These are phyloP conservation scores for Tachina fera DNA, from an alignment of 2,888 invertebrate species.

Conservation along the genomic window DNA sequence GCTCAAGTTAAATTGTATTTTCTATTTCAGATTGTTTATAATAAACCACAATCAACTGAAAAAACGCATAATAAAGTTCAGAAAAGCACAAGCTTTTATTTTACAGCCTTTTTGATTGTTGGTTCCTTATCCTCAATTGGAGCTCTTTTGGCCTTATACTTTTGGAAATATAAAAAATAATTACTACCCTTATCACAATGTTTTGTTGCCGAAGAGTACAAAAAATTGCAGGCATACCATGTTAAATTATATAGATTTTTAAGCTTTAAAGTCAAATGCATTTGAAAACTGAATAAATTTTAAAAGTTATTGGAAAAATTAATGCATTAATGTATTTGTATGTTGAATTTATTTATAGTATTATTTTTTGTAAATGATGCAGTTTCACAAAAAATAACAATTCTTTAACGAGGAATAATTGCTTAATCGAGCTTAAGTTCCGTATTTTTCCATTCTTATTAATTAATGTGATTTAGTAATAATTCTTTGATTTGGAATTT, in stretches of 20 bases:
- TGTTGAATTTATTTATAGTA: not conserved
- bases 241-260: conserved; percentile 28
- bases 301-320: not conserved
- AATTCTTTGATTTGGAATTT: too few species aligned
- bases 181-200: conserved; percentile 15
- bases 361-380: too few species aligned
- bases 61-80: not conserved
- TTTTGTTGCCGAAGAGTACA: conserved; percentile 57
- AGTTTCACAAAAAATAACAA: too few species aligned
- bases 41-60: conserved; percentile 17
- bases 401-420: too few species aligned
- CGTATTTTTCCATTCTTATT: too few species aligned
- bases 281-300: conserved; percentile 17
- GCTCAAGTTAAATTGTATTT: not conserved
- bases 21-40: conserved; percentile 50
- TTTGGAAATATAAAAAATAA: conserved; percentile 60
- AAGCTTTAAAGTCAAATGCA: conserved; percentile 46
- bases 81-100: conserved; percentile 3
- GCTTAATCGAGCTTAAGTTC: too few species aligned
- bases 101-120: conserved; percentile 45
- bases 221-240: conserved; percentile 46
- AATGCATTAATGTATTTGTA: not conserved
- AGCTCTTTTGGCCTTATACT: conserved; percentile 52
- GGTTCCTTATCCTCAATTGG: conserved; percentile 59
- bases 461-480: too few species aligned